These are phyloP conservation scores for Cheilosia grossa DNA, from an alignment of 2,888 invertebrate genomes.

Conservation along the genomic window DNA sequence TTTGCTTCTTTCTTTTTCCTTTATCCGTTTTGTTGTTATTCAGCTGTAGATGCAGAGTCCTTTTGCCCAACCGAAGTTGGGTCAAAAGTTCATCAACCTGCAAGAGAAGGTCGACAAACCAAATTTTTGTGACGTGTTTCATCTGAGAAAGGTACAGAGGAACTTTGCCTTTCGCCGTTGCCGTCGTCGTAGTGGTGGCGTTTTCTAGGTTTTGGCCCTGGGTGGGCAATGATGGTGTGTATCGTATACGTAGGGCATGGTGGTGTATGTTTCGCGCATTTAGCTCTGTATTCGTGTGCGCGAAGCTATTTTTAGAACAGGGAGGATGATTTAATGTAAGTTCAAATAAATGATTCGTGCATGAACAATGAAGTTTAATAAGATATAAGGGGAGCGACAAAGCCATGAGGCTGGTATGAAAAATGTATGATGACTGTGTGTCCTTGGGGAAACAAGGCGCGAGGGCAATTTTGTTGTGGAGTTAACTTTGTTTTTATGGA, in stretches of 20 bases:
- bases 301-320: constrained; percentile 66
- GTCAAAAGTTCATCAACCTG: constrained; percentile 77
- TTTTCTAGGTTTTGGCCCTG: constrained; percentile 38
- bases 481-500: background rate
- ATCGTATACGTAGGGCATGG: background rate
- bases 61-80: constrained; percentile 63
- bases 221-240: constrained; percentile 29
- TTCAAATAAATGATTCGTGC: constrained; percentile 65
- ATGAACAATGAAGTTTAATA: constrained; percentile 58
- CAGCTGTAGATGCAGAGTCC: constrained; percentile 24
- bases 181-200: constrained; percentile 29
- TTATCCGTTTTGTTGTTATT: constrained; percentile 10
- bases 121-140: constrained; percentile 64
- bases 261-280: constrained; percentile 52
- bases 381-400: constrained; percentile 14
- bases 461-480: background rate
- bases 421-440: constrained; percentile 10
- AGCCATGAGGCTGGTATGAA: background rate
- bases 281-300: constrained; percentile 60
- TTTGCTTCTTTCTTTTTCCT: constrained; percentile 29
- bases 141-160: constrained; percentile 43
- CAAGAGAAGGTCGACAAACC: constrained; percentile 76
- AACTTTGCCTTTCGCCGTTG: background rate
- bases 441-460: constrained; percentile 22
- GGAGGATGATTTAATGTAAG: constrained; percentile 68